Conservation (phyloP, 2,797 vertebrate species). For the Oryzias dopingdopingensis region DNA sequence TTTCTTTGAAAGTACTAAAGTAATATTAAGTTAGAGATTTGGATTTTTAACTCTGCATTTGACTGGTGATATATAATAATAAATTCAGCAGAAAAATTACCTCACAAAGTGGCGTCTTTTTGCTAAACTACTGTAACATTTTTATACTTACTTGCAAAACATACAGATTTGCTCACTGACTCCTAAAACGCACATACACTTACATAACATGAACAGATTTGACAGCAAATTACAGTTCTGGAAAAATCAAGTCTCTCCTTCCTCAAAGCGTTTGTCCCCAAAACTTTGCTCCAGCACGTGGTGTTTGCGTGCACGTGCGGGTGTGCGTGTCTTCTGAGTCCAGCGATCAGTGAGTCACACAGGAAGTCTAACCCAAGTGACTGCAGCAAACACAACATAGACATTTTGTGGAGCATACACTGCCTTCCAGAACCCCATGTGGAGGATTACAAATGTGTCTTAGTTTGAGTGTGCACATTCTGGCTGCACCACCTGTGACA, state of each 20-base stretch:
- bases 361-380: conserved; percentile 35
- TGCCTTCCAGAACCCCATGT: conserved; percentile 42
- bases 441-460: conserved; percentile 49
- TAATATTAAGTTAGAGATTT: not conserved
- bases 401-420: conserved; percentile 45
- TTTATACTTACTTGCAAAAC: conserved; percentile 40
- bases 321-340: conserved; percentile 31
- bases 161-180: conserved; percentile 7
- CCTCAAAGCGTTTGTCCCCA: conserved; percentile 57
- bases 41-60: conserved; percentile 3
- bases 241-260: conserved; percentile 47
- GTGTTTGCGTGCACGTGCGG: conserved; percentile 24
- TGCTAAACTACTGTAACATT: not conserved
- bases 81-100: not conserved
- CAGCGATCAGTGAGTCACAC: conserved; percentile 56
- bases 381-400: conserved; percentile 25
- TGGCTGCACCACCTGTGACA: conserved; percentile 62
- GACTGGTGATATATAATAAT: conserved; percentile 7
- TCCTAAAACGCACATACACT: conserved; percentile 25
- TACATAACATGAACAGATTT: conserved; percentile 49
- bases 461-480: conserved; percentile 47
- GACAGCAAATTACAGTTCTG: conserved; percentile 51
- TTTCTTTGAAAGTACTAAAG: not conserved
- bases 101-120: not conserved
- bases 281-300: conserved; percentile 11